Evolutionary conservation across 2,888 invertebrate species (phyloP).

Genomic region (Cephus rjabovi): DNA sequence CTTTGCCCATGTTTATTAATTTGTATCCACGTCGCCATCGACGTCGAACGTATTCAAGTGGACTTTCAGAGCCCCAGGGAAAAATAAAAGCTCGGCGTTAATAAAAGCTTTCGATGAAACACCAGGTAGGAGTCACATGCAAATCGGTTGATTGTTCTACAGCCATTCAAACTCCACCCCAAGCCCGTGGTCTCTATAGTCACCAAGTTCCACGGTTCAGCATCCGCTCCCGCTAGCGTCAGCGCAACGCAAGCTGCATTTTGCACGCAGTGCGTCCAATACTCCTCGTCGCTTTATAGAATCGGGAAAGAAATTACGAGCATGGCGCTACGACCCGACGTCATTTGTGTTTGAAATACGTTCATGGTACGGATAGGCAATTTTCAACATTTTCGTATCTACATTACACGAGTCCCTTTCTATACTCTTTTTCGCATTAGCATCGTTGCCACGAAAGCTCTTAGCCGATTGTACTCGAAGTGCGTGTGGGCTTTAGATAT

Average conservation of each 20-base stretch:
- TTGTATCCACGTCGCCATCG: neutral
- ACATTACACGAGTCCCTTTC: neutral
- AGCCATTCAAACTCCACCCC: neutral
- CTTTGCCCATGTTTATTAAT: neutral
- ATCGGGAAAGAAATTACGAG: neutral
- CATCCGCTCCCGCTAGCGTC: neutral
- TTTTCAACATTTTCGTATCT: neutral
- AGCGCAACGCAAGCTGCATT: neutral
- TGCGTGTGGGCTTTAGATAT: neutral
- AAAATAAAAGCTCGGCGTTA: conserved; percentile 27
- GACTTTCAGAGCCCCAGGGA: conserved; percentile 29
- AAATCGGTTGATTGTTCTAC: conserved; percentile 43
- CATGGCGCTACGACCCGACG: neutral
- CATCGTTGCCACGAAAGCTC: neutral
- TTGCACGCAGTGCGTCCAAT: neutral
- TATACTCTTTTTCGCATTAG: neutral
- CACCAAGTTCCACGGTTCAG: neutral
- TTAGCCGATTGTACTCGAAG: neutral
- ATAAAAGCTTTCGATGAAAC: conserved; percentile 37
- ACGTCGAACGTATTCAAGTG: conserved; percentile 24
- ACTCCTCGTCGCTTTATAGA: neutral
- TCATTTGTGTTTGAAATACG: neutral
- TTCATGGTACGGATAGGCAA: neutral
- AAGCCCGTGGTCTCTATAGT: neutral
- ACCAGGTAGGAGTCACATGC: conserved; percentile 34